Conservation (phyloP, 92 coral and sea anemone genomes). For the Zoanthus sansibaricus region DNA sequence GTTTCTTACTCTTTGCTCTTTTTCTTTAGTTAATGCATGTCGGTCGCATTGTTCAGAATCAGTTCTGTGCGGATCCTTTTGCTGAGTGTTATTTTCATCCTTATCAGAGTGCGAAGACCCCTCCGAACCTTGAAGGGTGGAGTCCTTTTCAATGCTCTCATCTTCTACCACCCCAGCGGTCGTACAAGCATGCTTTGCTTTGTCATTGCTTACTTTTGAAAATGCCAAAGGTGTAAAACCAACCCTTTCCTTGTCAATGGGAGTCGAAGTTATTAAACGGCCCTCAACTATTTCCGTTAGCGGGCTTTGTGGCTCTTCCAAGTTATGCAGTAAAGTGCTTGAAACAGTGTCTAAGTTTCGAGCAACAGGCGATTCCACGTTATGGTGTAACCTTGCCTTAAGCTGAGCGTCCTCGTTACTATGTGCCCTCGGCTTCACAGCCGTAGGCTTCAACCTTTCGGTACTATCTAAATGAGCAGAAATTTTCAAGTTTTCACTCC, state of each 20-base stretch:
- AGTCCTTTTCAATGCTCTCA: neutral
- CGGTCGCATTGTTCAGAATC: neutral
- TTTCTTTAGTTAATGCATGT: neutral
- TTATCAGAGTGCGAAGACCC: neutral
- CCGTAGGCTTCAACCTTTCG: conserved; percentile 37
- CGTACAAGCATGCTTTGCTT: neutral
- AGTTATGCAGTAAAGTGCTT: neutral
- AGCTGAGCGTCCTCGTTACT: conserved; percentile 13
- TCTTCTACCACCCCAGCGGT: neutral
- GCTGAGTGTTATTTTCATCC: neutral
- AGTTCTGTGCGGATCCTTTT: neutral
- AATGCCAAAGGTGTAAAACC: neutral
- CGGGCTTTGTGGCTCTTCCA: conserved; percentile 16
- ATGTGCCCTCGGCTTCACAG: neutral
- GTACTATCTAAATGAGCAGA: conserved; percentile 64
- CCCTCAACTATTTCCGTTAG: neutral
- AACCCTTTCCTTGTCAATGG: conserved; percentile 15
- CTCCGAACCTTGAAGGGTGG: neutral
- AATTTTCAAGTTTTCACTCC: conserved; percentile 67
- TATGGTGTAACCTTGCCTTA: neutral
- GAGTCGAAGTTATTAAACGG: conserved; percentile 29
- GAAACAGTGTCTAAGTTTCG: neutral
- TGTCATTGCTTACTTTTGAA: neutral
- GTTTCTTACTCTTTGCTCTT: conserved; percentile 1
- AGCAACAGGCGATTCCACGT: neutral